Evolutionary conservation across 30 jellyfish, hydroid and myxozoan genomes (phyloP).

Genomic region (Kudoa iwatai): DNA sequence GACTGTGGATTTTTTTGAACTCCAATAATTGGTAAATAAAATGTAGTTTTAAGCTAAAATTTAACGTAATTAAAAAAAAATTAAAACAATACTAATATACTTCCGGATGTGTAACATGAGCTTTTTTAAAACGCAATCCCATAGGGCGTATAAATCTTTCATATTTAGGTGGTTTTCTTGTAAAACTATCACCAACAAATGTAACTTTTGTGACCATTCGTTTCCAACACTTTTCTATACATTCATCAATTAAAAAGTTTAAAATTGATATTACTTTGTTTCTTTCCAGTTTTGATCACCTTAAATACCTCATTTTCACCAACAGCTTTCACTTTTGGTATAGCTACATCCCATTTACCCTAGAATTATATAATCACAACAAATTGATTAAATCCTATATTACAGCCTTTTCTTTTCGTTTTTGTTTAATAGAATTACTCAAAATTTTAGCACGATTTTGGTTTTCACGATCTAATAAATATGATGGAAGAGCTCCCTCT

Average conservation of each 20-base stretch:
- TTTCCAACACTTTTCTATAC: conserved; percentile 68
- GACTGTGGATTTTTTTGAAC: conserved; percentile 94
- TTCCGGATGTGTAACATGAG: conserved; percentile 99
- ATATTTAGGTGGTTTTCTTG: conserved; percentile 91
- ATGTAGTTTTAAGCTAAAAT: conserved; percentile 54
- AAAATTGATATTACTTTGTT: conserved; percentile 11
- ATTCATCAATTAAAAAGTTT: no score
- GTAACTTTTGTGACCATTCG: conserved; percentile 89
- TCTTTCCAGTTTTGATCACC: conserved; percentile 68
- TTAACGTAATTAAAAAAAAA: no score
- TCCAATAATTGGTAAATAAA: conserved; percentile 74
- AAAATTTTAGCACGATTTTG: conserved; percentile 70
- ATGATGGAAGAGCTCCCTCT: conserved; percentile 95
- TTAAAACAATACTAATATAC: no score
- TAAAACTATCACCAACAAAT: conserved; percentile 73
- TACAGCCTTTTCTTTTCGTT: conserved; percentile 88
- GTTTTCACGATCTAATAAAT: conserved; percentile 71
- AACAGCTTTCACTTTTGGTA: conserved; percentile 75
- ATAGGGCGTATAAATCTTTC: conserved; percentile 87
- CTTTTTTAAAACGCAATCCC: conserved; percentile 74
- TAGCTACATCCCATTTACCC: conserved; percentile 98
- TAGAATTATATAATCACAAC: no score
- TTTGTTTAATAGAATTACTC: conserved; percentile 71
- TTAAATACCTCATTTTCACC: conserved; percentile 92
- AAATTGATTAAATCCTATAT: conserved; percentile 2